Evolutionary conservation across 2,113 vertebrate genomes (phyloP), one percentile per base, ranked within the genome.

Genomic region (Nesogale talazaci): DNA sequence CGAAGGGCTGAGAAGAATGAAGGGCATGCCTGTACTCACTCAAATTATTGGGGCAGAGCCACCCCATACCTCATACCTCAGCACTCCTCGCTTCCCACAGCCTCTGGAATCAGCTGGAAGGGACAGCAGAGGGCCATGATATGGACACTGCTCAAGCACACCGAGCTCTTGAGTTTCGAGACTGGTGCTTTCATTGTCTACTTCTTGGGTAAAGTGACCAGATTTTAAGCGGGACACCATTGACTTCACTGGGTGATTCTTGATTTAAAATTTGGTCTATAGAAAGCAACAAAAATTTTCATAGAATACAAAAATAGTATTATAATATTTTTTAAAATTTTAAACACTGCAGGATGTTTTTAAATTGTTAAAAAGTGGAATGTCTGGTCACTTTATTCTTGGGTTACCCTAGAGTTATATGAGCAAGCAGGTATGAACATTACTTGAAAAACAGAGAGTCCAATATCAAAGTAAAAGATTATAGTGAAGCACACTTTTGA

Each of bases 81-180:
- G 6, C 9, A 3, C 0, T 65, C 14, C 14, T 16, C 19, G 7
- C 5, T 8, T 16, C 0, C 0, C 16, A 36, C 0, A 19, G 59
- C 56, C 14, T 46, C 25, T 14, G 10, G 12, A 31, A 14, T 42
- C 86, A 57, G 11, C 1, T 86, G 34, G 72, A 72, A 61, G 56
- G 31, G 36, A 22, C 17, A 5, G 2, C 16, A 29, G n/a, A 3
- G 3, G 16, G 46, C 9, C 0, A 34, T 38, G 1, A 7, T 5
- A 1, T 15, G 42, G 46, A 38, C 6, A 0, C 15, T 29, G 61
- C n/a, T 52, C 36, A 23, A 20, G 17, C 29, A 25, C 38, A 14
- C 29, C n/a, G 57, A 69, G 57, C 23, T 20, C 29, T 3, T 69
- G 11, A 5, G 11, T 59, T 52, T 61, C 29, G 31, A 4, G 0